Base-by-base conservation (phyloP, 2,888 invertebrate genomes). In the Rhimphoctona megacephalus region DNA sequence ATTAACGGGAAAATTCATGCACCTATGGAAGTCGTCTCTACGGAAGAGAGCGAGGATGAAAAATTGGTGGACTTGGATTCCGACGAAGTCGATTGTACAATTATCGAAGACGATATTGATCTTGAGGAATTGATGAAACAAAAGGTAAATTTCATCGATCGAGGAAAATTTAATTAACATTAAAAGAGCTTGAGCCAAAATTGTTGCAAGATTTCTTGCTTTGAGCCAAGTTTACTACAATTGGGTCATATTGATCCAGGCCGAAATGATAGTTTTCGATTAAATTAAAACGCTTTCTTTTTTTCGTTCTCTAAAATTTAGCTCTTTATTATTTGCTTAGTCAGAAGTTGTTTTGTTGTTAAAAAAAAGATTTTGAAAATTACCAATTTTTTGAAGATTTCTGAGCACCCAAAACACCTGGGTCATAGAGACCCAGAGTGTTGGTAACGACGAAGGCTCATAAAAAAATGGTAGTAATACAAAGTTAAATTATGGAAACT, bases 61-160 rank as follows among this genome's bases (percentile, higher is more conserved):
- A 94, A 94, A 83, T 88, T 94, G 61, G 92, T 94, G n/a, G 94
- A 94, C 87, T 90, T 94, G 67, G 94, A 94, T 89, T 94, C 94
- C 0, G 94, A 94, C 46, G 97, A 97, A 89, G 95, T 96, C 46
- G 95, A 96, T 88, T 96, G 97, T 83, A 96, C 96, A 11, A 96
- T 97, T 83, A 97, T 97, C 83, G 98, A 98, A 93, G 98, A 98
- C 89, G 98, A 98, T 91, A 96, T 98, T 90, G 98, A 98, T 93
- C 94, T 98, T 43, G 98, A 98, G 92, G 98, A 98, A 89, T 95
- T 98, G 83, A 98, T 98, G 98, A 97, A 97, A 91, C 98, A 98
- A 93, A 98, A 98, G 94, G 98, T 97, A 91, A 19, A 30, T 61
- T 46, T 14, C 57, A 57, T 57, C 11, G 2, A 57, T 25, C 22